phyloP scores from a whole-genome alignment of 1,140 invertebrate genomes.

The Zaprionus camerounensis region DNA sequence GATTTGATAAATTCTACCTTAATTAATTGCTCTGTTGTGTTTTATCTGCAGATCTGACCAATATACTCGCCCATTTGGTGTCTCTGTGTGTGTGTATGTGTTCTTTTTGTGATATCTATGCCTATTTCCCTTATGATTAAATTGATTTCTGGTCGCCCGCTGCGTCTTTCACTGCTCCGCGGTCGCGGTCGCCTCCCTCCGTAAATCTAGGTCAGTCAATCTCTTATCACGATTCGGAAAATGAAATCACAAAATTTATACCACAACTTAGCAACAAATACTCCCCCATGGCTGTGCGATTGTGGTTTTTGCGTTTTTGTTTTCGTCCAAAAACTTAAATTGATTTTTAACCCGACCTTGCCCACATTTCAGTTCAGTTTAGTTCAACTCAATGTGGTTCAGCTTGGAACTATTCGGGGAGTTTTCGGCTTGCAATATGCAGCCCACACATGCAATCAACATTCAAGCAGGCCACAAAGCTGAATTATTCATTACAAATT shows the following conservation, averaged over 20 bases:
- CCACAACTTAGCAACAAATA: constrained; percentile 22
- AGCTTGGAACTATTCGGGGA: constrained; percentile 12
- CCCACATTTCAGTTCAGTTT: constrained; percentile 32
- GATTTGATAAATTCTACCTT: constrained; percentile 60
- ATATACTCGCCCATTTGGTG: constrained; percentile 20
- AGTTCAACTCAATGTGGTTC: constrained; percentile 19
- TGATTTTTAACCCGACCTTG: constrained; percentile 69
- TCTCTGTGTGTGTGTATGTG: constrained; percentile 6
- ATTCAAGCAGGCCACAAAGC: constrained; percentile 35
- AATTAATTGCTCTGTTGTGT: constrained; percentile 70
- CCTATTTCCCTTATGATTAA: constrained; percentile 53
- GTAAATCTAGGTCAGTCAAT: constrained; percentile 52
- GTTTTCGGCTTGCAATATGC: constrained; percentile 31
- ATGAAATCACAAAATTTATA: constrained; percentile 65
- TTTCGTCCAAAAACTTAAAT: constrained; percentile 63
- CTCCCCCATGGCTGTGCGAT: constrained; percentile 34
- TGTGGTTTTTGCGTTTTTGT: constrained; percentile 52
- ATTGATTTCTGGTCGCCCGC: constrained; percentile 68
- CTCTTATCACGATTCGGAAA: constrained; percentile 56
- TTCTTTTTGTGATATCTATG: constrained; percentile 26
- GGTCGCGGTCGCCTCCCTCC: constrained; percentile 11
- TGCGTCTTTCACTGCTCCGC: constrained; percentile 24
- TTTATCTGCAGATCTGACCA: constrained; percentile 51
- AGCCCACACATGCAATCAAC: constrained; percentile 53
- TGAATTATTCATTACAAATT: constrained; percentile 70